A percentile compares a stretch with the other conserved stretches of the same genome.
Evolutionary conservation across 2,797 vertebrate species (phyloP).

Genomic region (Triplophysa yarkandensis): DNA sequence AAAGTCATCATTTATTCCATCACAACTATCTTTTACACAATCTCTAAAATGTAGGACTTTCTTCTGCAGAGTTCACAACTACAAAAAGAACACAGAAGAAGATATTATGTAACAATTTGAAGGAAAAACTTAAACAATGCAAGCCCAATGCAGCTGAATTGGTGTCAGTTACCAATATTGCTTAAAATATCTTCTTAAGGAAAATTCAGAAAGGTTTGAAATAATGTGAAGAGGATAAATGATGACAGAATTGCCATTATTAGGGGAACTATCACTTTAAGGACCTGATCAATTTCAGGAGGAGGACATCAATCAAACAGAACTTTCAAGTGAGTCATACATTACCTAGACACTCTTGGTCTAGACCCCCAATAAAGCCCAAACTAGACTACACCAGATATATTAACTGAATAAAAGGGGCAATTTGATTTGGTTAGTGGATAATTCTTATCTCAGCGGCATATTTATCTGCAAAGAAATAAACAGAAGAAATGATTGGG

Average conservation of each 20-base stretch:
- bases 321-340: background rate
- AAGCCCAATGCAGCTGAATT: no score
- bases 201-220: no score
- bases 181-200: no score
- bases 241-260: background rate
- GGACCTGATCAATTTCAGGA: background rate
- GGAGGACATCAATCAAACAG: background rate
- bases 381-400: conserved; percentile 44
- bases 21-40: no score
- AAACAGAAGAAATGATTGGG: conserved; percentile 29
- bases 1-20: no score
- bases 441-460: conserved; percentile 54
- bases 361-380: conserved; percentile 47
- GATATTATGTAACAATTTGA: no score
- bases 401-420: conserved; percentile 55
- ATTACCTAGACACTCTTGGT: background rate
- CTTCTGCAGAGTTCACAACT: no score
- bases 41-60: no score
- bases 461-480: conserved; percentile 41
- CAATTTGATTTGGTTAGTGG: conserved; percentile 58
- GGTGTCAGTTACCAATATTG: no score
- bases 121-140: no score
- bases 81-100: no score
- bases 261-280: background rate
- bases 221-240: no score